A percentile compares a stretch with the other conserved stretches of the same genome.
These are phyloP conservation scores for Manis javanica DNA, from an alignment of 2,797 vertebrate genomes.

Conservation along the genomic window DNA sequence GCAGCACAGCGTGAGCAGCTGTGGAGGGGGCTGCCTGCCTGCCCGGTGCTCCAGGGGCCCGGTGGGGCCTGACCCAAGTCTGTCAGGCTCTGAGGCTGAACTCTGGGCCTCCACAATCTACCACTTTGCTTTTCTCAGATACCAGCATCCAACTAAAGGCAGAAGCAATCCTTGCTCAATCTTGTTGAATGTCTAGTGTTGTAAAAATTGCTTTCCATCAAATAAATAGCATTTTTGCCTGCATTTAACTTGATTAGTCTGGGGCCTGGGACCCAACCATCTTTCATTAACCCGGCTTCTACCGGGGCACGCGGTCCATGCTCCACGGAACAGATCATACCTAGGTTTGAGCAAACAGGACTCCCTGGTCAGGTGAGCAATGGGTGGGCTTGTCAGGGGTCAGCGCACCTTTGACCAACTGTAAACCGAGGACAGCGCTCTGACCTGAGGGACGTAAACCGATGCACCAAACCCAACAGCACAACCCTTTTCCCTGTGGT, in stretches of 20 bases:
- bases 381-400: accelerated
- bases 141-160: background rate
- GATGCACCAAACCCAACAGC: background rate
- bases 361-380: background rate
- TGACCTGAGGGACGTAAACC: background rate
- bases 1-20: too few relatives aligned
- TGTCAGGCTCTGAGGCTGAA: background rate
- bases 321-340: background rate
- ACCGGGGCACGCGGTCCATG: too few relatives aligned
- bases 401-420: background rate
- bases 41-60: background rate
- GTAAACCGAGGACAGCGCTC: background rate
- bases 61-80: background rate
- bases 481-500: background rate
- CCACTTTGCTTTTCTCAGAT: background rate
- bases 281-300: background rate
- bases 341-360: background rate
- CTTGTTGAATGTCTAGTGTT: background rate
- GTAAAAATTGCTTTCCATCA: background rate
- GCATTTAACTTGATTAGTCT: background rate
- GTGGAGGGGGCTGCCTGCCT: too few relatives aligned
- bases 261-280: background rate
- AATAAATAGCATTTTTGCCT: conserved; percentile 32
- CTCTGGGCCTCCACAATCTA: background rate
- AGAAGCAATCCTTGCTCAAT: background rate